Evolutionary conservation across 2,113 vertebrate genomes (phyloP), one percentile per base, ranked within the genome.

Genomic region (Entelurus aequoreus): DNA sequence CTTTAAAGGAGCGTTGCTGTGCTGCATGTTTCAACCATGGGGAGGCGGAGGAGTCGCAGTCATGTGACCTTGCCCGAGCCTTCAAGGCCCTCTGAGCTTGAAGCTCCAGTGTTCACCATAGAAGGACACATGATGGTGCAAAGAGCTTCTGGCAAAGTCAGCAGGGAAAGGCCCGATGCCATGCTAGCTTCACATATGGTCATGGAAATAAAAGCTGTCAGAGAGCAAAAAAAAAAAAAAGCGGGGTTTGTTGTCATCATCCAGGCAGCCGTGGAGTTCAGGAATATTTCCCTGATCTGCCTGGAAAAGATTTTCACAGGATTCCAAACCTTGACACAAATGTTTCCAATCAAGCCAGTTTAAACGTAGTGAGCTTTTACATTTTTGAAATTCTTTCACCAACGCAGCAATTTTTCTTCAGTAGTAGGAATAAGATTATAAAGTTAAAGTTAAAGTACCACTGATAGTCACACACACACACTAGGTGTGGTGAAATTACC

Each of bases 101-200:
- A 7, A 28, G 19, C 46, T 71, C 37, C 46, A 15, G 14, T 59
- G 19, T 77, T 83, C 48, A n/a, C 83, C 83, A 70, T 76, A 82
- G 66, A 81, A 75, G 83, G 75, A 42, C 58, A 46, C 12, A 75
- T 58, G 51, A 40, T 62, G 61, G 51, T 60, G 65, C 65, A 55
- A 28, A 54, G 35, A 59, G 64, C 51, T 65, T 71, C 69, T 70
- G 66, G 65, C 66, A 68, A 62, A 62, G 56, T 58, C 69, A 64
- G 40, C 48, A 50, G 28, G 28, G 60, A 28, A 53, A 60, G 38
- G 53, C 58, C 38, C 56, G 65, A 60, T 19, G 58, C 72, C 55
- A 49, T 57, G 62, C 48, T 48, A 7, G 11, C 9, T 72, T 74
- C 63, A 44, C 42, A 57, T 63, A 58, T 59, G 62, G 65, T 65